These are phyloP conservation scores for Colletes collaris DNA, from an alignment of 2,888 invertebrate species.

Conservation along the genomic window DNA sequence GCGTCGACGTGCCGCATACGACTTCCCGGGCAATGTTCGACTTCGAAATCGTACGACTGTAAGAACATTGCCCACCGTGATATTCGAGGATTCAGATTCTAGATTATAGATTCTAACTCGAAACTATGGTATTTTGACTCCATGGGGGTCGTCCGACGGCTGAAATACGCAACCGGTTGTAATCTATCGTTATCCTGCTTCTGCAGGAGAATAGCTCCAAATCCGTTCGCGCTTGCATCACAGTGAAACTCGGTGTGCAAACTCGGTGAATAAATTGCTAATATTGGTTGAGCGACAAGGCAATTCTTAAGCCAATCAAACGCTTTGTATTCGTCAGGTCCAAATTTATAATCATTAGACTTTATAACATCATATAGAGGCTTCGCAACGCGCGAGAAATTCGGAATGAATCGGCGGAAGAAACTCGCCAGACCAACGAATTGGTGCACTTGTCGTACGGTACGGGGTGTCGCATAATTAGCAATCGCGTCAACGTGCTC, in stretches of 20 bases:
- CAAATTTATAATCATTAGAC: slow-evolving; percentile 23
- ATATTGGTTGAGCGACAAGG: slow-evolving; percentile 33
- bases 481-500: slow-evolving; percentile 39
- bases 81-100: background rate
- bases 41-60: background rate
- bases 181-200: background rate
- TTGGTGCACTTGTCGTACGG: slow-evolving; percentile 34
- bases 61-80: background rate
- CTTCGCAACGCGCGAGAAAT: slow-evolving; percentile 43
- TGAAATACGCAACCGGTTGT: slow-evolving; percentile 10
- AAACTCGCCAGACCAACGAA: slow-evolving; percentile 57
- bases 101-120: background rate
- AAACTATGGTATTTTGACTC: slow-evolving; percentile 25
- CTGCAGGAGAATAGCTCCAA: slow-evolving; percentile 18
- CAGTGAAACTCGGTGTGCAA: slow-evolving; percentile 1
- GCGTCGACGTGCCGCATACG: background rate
- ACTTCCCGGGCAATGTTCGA: background rate
- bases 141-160: background rate
- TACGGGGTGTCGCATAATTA: slow-evolving; percentile 53
- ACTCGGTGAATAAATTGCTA: background rate
- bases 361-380: slow-evolving; percentile 34
- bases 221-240: slow-evolving; percentile 9
- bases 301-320: slow-evolving; percentile 54
- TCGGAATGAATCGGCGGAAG: slow-evolving; percentile 53
- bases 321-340: background rate